phyloP scores from a whole-genome alignment of 2,113 vertebrate species.

The Trematomus loennbergii region DNA sequence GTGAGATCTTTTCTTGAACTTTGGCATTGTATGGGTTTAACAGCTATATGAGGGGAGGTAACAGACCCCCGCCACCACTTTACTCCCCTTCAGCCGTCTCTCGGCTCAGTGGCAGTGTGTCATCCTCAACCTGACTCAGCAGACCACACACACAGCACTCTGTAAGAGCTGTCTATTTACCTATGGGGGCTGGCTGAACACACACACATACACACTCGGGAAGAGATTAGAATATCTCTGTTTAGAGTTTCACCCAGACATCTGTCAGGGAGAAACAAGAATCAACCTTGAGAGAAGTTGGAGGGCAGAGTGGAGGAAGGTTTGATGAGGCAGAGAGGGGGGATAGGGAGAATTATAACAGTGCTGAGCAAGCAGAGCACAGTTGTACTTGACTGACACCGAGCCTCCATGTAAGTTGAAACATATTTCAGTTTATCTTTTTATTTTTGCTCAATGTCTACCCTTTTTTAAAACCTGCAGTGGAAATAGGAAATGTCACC shows the following conservation, averaged over 20 bases:
- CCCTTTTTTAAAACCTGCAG: conserved; percentile 41
- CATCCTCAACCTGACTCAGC: conserved; percentile 59
- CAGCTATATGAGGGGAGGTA: not conserved
- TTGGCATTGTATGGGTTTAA: not conserved
- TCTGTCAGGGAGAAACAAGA: conserved; percentile 43
- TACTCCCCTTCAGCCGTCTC: conserved; percentile 30
- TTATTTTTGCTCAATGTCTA: conserved; percentile 30
- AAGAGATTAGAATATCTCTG: conserved; percentile 33
- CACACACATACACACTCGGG: not conserved
- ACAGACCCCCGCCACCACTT: conserved; percentile 14
- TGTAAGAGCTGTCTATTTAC: conserved; percentile 43
- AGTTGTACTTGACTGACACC: conserved; percentile 27
- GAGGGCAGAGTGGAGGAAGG: conserved; percentile 39
- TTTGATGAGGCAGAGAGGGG: conserved; percentile 43
- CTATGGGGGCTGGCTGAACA: conserved; percentile 18
- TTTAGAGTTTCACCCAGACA: conserved; percentile 44
- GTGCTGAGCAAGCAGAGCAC: conserved; percentile 61
- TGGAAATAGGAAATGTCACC: conserved; percentile 57
- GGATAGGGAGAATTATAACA: conserved; percentile 31
- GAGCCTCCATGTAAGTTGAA: conserved; percentile 31
- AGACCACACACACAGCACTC: conserved; percentile 32
- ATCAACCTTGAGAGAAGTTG: conserved; percentile 52
- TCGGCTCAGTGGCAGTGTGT: conserved; percentile 37
- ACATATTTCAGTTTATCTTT: conserved; percentile 47
- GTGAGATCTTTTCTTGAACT: conserved; percentile 17